A percentile compares a stretch with the other conserved stretches of the same genome.
These are phyloP conservation scores for Crocidura indochinensis DNA, from an alignment of 2,797 vertebrate genomes.

Conservation along the genomic window DNA sequence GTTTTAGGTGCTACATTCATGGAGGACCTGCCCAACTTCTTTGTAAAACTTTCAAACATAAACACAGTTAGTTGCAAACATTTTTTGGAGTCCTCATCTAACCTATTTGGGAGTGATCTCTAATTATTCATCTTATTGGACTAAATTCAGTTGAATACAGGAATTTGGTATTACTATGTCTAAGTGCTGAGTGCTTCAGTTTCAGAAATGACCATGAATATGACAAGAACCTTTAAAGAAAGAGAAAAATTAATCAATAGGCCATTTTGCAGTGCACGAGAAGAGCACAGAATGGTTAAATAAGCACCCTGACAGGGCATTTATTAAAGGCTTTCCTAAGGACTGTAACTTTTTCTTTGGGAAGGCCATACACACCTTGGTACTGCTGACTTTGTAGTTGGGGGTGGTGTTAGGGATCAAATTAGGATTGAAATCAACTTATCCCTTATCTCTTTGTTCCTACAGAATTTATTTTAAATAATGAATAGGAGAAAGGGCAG, in stretches of 20 bases:
- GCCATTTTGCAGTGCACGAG: neutral
- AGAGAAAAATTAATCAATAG: neutral
- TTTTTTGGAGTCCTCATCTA: neutral
- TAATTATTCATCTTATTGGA: neutral
- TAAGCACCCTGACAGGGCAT: neutral
- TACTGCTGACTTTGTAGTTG: too few species aligned
- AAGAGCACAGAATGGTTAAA: neutral
- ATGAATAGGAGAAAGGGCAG: neutral
- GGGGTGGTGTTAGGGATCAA: too few species aligned
- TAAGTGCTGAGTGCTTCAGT: neutral
- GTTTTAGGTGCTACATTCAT: neutral
- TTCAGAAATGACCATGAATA: slow-evolving; percentile 23
- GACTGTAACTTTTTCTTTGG: neutral
- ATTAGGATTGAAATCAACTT: too few species aligned
- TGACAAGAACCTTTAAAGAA: neutral
- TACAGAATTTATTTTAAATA: neutral
- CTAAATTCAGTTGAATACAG: neutral
- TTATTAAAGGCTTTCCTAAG: slow-evolving; percentile 5
- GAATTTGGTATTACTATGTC: neutral
- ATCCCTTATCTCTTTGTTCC: too few species aligned
- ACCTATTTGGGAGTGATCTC: neutral
- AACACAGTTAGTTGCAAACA: neutral
- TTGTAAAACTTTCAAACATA: slow-evolving; percentile 17
- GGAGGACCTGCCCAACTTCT: neutral
- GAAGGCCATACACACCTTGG: too few species aligned